Evolutionary conservation across 35 echinoderm and acorn worm species (phyloP).

Genomic region (Lytechinus variegatus): DNA sequence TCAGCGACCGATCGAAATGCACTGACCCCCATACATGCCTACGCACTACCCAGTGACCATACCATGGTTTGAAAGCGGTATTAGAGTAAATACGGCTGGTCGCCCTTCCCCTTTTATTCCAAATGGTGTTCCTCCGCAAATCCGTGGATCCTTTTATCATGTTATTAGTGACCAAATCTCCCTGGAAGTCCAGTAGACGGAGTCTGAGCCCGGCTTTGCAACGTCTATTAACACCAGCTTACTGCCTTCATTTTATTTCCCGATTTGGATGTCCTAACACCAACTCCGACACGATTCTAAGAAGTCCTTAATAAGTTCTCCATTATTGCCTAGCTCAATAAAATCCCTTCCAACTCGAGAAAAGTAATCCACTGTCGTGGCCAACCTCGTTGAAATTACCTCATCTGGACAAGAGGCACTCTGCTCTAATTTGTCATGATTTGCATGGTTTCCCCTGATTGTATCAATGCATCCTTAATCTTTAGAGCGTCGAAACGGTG

Average conservation of each 20-base stretch:
- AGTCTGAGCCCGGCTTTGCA: background rate
- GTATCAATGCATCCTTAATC: background rate
- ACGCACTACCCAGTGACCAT: too few relatives aligned
- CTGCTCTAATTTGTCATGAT: background rate
- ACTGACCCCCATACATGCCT: too few relatives aligned
- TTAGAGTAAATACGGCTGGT: too few relatives aligned
- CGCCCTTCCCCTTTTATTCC: too few relatives aligned
- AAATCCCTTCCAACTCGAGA: background rate
- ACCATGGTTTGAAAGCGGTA: too few relatives aligned
- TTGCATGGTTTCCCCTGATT: background rate
- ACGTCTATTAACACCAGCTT: background rate
- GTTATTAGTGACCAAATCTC: too few relatives aligned
- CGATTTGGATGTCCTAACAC: background rate
- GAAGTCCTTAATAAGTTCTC: background rate
- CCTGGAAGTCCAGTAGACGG: too few relatives aligned
- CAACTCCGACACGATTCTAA: background rate
- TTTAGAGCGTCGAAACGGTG: background rate
- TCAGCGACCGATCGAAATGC: too few relatives aligned
- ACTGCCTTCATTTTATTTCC: background rate
- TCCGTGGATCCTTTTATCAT: too few relatives aligned
- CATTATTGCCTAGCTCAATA: background rate
- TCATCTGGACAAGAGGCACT: background rate
- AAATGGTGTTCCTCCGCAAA: too few relatives aligned
- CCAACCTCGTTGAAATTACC: background rate
- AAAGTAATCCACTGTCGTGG: background rate